Base-by-base conservation (phyloP, 2,113 vertebrate genomes). In the Bubo scandiacus region DNA sequence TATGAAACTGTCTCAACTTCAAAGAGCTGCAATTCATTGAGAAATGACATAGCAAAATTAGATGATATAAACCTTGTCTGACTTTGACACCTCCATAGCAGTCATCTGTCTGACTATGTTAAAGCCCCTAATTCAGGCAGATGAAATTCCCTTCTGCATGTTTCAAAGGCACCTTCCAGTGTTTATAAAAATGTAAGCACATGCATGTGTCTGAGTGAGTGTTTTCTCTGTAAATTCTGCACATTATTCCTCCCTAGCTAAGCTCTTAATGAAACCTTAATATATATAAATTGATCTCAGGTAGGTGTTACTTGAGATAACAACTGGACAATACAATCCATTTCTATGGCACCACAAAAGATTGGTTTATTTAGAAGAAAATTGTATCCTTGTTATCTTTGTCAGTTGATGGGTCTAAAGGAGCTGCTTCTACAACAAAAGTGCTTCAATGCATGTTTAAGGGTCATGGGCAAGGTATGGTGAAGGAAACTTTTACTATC, bases 391-490 rank as follows among this genome's bases (percentile, higher is more conserved):
- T 58, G 16, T 40, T 90, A 11, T 54, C 43, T 86, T 67, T 79
- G 11, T 34, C 55, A 40, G 36, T 0, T 61, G 78, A 40, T 18
- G 75, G 23, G 8, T 51, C 22, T 52, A 65, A 63, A 63, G 29
- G 36, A 90, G 9, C 26, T 55, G 11, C 17, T 74, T 63, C 45
- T 82, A 38, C 23, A 81, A 67, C 19, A 52, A 21, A 75, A 80
- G 11, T 27, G 23, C 7, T 75, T 68, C 40, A 26, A 7, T 32
- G 5, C 8, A 22, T 0, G 0, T 38, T 58, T 36, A 71, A 71
- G 54, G 8, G 1, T 59, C 26, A 13, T 20, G 14, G 36, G 25
- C 22, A 65, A 87, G 42, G 3, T 20, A 42, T 3, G 21, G 11
- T 15, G 30, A 89, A 73, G 47, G 18, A 92, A 58, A 58, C 16